Evolutionary conservation across 2,888 invertebrate genomes (phyloP).

Genomic region (Ischnura elegans): DNA sequence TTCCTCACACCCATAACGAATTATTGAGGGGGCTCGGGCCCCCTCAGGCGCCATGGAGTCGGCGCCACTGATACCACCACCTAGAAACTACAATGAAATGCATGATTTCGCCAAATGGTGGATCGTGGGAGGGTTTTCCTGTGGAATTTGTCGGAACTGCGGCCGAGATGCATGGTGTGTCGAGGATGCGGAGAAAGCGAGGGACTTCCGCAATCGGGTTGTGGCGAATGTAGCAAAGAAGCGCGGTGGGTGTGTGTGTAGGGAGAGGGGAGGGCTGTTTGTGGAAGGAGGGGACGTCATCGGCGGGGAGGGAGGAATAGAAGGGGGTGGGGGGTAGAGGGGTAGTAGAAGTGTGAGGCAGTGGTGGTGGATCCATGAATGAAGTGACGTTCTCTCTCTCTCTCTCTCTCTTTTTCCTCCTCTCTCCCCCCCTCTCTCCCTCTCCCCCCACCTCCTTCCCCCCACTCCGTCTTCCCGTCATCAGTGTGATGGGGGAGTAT

Average conservation of each 20-base stretch:
- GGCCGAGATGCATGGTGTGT: not conserved
- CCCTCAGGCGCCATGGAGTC: no score
- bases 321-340: constrained; percentile 10
- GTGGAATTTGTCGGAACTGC: not conserved
- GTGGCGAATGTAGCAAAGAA: constrained; percentile 36
- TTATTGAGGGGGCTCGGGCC: no score
- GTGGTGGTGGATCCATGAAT: constrained; percentile 57
- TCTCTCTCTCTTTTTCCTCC: not conserved
- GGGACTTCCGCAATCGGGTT: constrained; percentile 33
- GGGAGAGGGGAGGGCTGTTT: not conserved
- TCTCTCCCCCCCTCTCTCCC: not conserved
- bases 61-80: no score
- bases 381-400: constrained; percentile 47
- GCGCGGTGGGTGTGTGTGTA: not conserved
- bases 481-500: not conserved
- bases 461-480: not conserved
- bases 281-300: not conserved
- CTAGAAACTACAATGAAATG: no score
- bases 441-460: not conserved
- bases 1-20: no score
- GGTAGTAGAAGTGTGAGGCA: constrained; percentile 18
- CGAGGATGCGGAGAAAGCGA: constrained; percentile 4
- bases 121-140: not conserved
- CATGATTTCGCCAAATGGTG: not conserved
- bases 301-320: not conserved